Base-by-base conservation (phyloP, 2,888 invertebrate species). In the Aleiodes leptofemur region DNA sequence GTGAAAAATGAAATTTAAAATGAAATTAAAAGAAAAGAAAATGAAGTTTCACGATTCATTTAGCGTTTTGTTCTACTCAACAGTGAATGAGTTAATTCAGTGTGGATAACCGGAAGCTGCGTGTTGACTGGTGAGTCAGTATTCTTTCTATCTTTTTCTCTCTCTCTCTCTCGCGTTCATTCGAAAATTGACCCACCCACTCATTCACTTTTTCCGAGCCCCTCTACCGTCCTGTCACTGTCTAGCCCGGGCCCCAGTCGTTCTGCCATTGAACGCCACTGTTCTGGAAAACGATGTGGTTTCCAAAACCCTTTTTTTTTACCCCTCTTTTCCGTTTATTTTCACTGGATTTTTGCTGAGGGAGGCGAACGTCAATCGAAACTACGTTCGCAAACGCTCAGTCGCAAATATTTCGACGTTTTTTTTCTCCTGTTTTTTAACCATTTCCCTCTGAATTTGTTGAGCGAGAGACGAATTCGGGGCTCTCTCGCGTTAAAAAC, bases 31-130 rank as follows among this genome's bases (percentile, higher is more conserved):
- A 59, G 61, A 66, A 8, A 61, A 51, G 76, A 78, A 80, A 79
- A 79, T 76, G 76, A 80, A 84, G 84, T 85, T 86, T 85, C 78
- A 84, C 86, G 85, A 84, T 86, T 86, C 84, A 85, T 86, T 86
- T 83, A 82, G 80, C 80, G 81, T 84, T 84, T 84, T 84, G 82
- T 83, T 72, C 80, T 76, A 59, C 50, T 51, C 64, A 64, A 77
- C 77, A 61, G 73, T 81, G 79, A 82, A 83, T 81, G 80, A 80
- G 82, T 85, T 84, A 85, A 86, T 84, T 80, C 83, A 76, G 80
- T 79, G 81, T 78, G 81, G 81, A 82, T 83, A 83, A 83, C 80
- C 82, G 82, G 80, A 82, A 84, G 79, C 75, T 76, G 74, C 76
- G 79, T 79, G 78, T 79, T 74, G 75, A 79, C 74, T 69, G 68